Conservation (phyloP, 2,888 invertebrate species). For the Hyposoter dolosus region DNA sequence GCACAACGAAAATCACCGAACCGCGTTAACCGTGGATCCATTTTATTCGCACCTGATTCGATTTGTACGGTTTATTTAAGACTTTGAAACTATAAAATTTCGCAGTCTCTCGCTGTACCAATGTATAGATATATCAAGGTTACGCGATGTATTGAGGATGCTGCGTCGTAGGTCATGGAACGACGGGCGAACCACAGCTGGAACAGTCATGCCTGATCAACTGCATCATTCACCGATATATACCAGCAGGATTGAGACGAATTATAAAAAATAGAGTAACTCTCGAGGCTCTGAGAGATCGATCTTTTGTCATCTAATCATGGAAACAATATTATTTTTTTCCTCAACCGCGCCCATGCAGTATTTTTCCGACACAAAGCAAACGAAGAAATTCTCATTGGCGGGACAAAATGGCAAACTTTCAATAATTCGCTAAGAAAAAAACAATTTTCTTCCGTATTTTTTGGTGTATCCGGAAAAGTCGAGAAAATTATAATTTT, state of each 20-base stretch:
- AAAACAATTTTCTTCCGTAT: neutral
- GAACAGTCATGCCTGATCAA: conserved; percentile 60
- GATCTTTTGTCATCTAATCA: neutral
- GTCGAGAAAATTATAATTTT: too few species aligned
- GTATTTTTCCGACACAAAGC: neutral
- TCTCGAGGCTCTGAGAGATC: conserved; percentile 15
- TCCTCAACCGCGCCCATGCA: neutral
- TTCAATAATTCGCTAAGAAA: neutral
- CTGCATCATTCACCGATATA: conserved; percentile 39
- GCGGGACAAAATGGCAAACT: neutral
- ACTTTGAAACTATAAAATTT: conserved; percentile 33
- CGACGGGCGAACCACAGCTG: conserved; percentile 38
- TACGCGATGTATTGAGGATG: neutral
- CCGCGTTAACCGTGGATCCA: conserved; percentile 53
- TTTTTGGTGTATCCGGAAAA: too few species aligned
- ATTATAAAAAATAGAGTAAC: conserved; percentile 17
- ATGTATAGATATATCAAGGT: neutral
- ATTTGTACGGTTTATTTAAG: conserved; percentile 58
- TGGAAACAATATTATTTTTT: neutral
- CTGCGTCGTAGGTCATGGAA: conserved; percentile 61
- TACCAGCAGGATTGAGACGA: neutral
- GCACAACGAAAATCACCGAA: conserved; percentile 43
- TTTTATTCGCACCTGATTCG: conserved; percentile 62
- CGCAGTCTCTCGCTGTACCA: neutral
- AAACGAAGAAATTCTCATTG: neutral